phyloP scores from a whole-genome alignment of 2,888 invertebrate species.

The Autographa pulchrina region DNA sequence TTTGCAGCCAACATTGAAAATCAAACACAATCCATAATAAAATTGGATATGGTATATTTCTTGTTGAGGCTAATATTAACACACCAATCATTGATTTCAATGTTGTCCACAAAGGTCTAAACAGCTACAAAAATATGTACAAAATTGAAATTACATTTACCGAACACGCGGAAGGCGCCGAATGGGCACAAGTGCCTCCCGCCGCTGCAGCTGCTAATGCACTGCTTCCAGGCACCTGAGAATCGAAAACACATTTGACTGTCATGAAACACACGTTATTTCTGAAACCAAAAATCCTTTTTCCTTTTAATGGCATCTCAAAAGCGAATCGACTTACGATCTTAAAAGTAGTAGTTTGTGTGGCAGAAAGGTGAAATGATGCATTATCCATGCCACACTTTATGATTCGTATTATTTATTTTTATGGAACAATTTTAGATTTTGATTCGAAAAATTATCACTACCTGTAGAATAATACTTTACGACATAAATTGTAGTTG shows the following conservation, averaged over 20 bases:
- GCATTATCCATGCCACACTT: no score
- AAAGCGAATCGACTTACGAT: neutral
- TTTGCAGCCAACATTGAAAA: slow-evolving; percentile 29
- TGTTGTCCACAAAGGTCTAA: slow-evolving; percentile 28
- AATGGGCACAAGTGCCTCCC: slow-evolving; percentile 83
- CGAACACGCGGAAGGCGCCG: slow-evolving; percentile 86
- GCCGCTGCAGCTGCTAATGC: slow-evolving; percentile 84
- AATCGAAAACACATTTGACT: slow-evolving; percentile 32
- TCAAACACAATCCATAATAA: neutral
- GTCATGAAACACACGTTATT: neutral
- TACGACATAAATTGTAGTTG: neutral
- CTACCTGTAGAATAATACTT: neutral
- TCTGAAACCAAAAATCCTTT: neutral
- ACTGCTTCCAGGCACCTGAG: slow-evolving; percentile 86
- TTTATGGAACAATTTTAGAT: neutral
- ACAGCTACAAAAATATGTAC: slow-evolving; percentile 40
- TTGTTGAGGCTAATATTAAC: neutral
- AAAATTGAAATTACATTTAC: slow-evolving; percentile 73
- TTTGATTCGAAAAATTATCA: neutral
- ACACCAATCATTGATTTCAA: neutral
- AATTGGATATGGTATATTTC: neutral
- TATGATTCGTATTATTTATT: no score
- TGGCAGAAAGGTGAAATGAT: no score
- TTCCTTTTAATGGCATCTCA: neutral
- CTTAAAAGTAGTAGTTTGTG: no score